These are phyloP conservation scores for Dendrolimus punctatus DNA, from an alignment of 1,140 invertebrate species.

Conservation along the genomic window DNA sequence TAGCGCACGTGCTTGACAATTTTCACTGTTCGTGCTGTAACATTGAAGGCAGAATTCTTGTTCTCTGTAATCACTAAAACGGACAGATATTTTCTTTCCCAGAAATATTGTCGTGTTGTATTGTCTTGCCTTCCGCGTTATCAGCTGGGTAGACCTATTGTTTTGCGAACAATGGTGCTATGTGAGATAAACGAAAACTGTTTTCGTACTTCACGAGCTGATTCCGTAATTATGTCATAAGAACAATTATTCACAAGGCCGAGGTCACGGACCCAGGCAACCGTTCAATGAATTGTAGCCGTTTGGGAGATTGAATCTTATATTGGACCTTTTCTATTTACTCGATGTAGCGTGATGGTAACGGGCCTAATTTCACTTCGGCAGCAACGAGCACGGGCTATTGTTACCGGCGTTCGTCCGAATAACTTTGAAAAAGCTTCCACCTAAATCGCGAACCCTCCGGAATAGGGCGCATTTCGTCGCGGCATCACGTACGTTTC, in stretches of 20 bases:
- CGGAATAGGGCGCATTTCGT: constrained; percentile 43
- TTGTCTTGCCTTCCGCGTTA: constrained; percentile 21
- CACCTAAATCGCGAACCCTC: constrained; percentile 32
- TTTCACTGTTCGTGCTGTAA: constrained; percentile 37
- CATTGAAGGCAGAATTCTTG: constrained; percentile 43
- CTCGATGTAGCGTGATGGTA: constrained; percentile 27
- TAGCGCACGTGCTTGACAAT: constrained; percentile 37
- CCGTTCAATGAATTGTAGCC: constrained; percentile 18
- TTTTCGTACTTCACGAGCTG: constrained; percentile 9
- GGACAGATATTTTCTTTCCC: constrained; percentile 25
- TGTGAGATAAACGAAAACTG: constrained; percentile 19
- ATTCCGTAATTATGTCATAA: constrained; percentile 15
- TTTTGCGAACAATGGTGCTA: constrained; percentile 26
- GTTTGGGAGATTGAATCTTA: constrained; percentile 35
- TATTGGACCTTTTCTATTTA: constrained; percentile 41
- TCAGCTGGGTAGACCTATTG: constrained; percentile 26
- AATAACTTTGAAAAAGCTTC: constrained; percentile 34
- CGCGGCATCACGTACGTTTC: constrained; percentile 46
- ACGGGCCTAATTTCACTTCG: constrained; percentile 51
- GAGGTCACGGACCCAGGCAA: constrained; percentile 8
- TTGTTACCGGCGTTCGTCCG: constrained; percentile 32
- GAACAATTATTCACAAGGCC: constrained; percentile 26
- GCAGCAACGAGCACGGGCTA: constrained; percentile 38
- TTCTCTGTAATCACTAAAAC: constrained; percentile 28
- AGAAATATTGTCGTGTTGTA: constrained; percentile 31